Evolutionary conservation across 2,888 invertebrate species (phyloP).

Genomic region (Esperia sulphurella): DNA sequence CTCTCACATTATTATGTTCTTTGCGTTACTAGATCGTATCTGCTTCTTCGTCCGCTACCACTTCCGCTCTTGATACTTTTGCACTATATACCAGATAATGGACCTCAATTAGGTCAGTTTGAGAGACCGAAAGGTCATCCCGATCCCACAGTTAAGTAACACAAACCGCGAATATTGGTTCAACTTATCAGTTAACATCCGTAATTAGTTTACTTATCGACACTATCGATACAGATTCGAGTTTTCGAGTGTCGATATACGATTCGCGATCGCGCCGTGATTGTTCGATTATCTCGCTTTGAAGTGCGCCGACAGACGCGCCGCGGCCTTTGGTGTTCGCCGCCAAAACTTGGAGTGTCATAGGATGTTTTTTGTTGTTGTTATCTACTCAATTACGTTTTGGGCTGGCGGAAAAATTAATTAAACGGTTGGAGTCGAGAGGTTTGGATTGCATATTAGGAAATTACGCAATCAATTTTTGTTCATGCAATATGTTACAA

Average conservation of each 20-base stretch:
- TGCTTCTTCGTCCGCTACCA: no score
- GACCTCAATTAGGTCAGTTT: no score
- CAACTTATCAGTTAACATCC: slow-evolving; percentile 22
- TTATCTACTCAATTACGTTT: background rate
- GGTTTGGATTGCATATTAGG: background rate
- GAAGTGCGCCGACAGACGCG: slow-evolving; percentile 41
- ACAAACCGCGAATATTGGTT: slow-evolving; percentile 2
- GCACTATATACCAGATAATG: no score
- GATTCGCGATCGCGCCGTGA: slow-evolving; percentile 35
- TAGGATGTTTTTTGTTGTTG: background rate
- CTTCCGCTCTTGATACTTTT: no score
- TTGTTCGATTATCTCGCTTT: slow-evolving; percentile 33
- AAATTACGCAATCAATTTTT: no score
- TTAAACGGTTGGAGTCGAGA: background rate
- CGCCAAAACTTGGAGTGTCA: slow-evolving; percentile 12
- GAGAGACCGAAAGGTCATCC: background rate
- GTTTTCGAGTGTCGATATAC: slow-evolving; percentile 27
- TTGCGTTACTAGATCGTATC: no score
- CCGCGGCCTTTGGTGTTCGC: slow-evolving; percentile 40
- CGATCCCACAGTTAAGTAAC: slow-evolving; percentile 2
- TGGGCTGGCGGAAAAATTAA: background rate
- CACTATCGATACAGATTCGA: slow-evolving; percentile 19
- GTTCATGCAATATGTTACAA: no score
- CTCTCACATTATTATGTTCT: no score
- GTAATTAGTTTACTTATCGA: slow-evolving; percentile 28